These are phyloP conservation scores for Lamellibrachia satsuma DNA, from an alignment of 2,888 invertebrate genomes.

Conservation along the genomic window DNA sequence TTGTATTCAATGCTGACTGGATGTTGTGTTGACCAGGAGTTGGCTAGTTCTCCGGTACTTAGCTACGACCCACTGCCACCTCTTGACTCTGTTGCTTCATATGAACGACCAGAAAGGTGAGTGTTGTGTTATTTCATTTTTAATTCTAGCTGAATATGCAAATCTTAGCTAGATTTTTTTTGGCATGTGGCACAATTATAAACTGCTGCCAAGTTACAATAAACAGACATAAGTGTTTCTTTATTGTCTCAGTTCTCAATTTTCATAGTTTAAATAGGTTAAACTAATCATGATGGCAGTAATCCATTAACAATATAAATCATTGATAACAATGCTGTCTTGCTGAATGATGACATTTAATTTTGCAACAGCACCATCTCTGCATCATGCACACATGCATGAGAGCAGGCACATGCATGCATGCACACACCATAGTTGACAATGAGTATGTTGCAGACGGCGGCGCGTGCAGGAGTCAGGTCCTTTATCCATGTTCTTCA, in stretches of 20 bases:
- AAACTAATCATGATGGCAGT: no score
- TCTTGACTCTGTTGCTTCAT: slow-evolving; percentile 77
- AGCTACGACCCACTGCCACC: slow-evolving; percentile 85
- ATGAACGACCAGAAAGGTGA: slow-evolving; percentile 69
- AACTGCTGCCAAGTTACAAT: no score
- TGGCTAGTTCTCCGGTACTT: slow-evolving; percentile 72
- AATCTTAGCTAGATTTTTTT: background rate
- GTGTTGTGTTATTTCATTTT: background rate
- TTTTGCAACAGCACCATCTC: no score
- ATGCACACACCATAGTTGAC: background rate
- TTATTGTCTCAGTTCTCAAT: no score
- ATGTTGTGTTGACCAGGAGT: slow-evolving; percentile 66
- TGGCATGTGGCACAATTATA: no score
- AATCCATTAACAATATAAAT: no score
- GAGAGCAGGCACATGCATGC: background rate
- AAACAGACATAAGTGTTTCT: no score
- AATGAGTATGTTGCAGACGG: slow-evolving; percentile 45
- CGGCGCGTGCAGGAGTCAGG: slow-evolving; percentile 58
- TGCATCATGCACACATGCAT: background rate
- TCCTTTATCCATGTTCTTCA: slow-evolving; percentile 73
- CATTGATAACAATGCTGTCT: no score
- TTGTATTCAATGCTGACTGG: background rate
- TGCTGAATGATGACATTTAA: no score
- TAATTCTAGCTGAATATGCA: background rate
- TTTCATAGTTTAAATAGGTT: no score